Base-by-base conservation (phyloP, 2,797 vertebrate species). In the Semaprochilodus insignis region DNA sequence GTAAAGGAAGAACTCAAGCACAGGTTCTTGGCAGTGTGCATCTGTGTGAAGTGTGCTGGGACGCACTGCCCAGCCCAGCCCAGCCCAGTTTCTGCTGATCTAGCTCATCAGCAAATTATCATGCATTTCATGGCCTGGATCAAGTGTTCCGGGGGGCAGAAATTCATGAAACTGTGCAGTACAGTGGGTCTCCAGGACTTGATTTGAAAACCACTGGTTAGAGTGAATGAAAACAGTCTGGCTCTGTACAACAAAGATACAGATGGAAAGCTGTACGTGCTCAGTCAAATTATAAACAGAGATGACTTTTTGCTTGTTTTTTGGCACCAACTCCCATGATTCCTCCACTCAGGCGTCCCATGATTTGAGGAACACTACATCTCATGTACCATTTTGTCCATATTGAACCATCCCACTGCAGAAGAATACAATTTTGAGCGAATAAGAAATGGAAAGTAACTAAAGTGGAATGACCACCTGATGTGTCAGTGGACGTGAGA, bases 401-500 rank as follows among this genome's bases (percentile, higher is more conserved):
- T 54, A 16, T 17, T 10, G 13, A 55, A 78, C 48, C 34, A 11
- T 34, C 54, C 10, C 8, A 0, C 13, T 34, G 17, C 34, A 78
- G 62, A 52, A 66, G 52, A 52, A 25, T 34, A 66, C 13, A 2
- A 16, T 63, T 78, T 34, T 27, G 8, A 8, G 34, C 1, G 19
- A 19, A 74, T 69, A 51, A 36, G 34, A 67, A 25, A 25, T n/a
- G 11, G 31, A 25, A 83, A 77, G 60, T 17, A 8, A 69, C 17
- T n/a, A 40, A 69, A 8, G 36, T 34, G 7, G 16, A 44, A 78
- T 83, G 48, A 40, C 8, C 4, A 60, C 44, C 44, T 74, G 48
- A 52, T 34, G 3, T 25, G 44, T n/a, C 44, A 10, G 55, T 21
- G 44, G 78, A 76, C 72, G 48, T 63, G 72, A 80, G 77, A 44